phyloP scores from a whole-genome alignment of 2,888 invertebrate genomes.

The Cheilosia vulpina region DNA sequence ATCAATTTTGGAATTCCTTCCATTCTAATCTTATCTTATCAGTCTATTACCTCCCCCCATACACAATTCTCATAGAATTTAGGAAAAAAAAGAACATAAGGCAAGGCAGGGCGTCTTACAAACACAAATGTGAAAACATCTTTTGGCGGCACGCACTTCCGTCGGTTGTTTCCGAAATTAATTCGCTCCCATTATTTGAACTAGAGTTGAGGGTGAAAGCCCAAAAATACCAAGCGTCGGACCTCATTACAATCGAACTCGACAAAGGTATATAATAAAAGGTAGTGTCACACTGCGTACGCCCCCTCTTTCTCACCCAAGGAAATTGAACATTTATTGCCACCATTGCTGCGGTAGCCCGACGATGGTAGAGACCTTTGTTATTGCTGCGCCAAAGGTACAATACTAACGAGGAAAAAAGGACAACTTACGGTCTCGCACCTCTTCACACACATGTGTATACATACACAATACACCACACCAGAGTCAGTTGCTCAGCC shows the following conservation, averaged over 20 bases:
- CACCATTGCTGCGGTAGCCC: constrained; percentile 54
- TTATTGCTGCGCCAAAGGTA: constrained; percentile 40
- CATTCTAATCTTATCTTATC: constrained; percentile 53
- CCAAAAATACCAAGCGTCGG: constrained; percentile 8
- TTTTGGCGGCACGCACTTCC: constrained; percentile 62
- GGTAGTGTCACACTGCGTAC: constrained; percentile 57
- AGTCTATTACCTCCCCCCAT: constrained; percentile 19
- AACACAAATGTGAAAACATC: constrained; percentile 42
- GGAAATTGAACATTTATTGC: constrained; percentile 58
- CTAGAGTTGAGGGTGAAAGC: constrained; percentile 3
- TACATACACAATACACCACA: neutral
- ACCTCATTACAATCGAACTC: constrained; percentile 44
- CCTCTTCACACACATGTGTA: constrained; percentile 45
- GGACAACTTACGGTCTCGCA: constrained; percentile 45
- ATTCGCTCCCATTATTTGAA: constrained; percentile 49
- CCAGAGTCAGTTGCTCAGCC: constrained; percentile 28
- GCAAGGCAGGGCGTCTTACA: constrained; percentile 28
- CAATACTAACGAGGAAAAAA: constrained; percentile 43
- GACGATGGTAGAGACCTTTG: constrained; percentile 42
- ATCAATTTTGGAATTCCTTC: constrained; percentile 23
- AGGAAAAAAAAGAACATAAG: neutral
- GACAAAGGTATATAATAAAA: constrained; percentile 55
- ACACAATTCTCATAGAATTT: constrained; percentile 23
- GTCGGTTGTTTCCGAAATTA: constrained; percentile 27
- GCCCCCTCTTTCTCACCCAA: constrained; percentile 49